A percentile compares a stretch with the other conserved stretches of the same genome.
Evolutionary conservation across 2,797 vertebrate genomes (phyloP).

Genomic region (Menidia menidia): DNA sequence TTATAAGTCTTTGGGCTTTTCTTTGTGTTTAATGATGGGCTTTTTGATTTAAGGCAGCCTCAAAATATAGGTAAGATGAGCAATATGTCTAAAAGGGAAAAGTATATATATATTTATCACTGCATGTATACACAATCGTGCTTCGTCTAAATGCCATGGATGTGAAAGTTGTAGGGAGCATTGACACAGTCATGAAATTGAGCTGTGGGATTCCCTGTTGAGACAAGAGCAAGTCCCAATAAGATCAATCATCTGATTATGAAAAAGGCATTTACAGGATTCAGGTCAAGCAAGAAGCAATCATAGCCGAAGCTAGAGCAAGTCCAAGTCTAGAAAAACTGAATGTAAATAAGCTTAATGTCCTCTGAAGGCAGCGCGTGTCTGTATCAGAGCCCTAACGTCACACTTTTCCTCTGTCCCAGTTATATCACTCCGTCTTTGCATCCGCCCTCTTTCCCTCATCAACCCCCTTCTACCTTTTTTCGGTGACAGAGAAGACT

Average conservation of each 20-base stretch:
- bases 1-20: background rate
- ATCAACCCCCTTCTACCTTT: constrained; percentile 46
- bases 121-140: too few species aligned
- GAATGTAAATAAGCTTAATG: background rate
- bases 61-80: too few species aligned
- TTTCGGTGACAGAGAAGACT: constrained; percentile 44
- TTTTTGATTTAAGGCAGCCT: background rate
- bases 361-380: background rate
- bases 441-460: constrained; percentile 30
- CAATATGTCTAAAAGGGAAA: too few species aligned
- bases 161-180: background rate
- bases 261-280: background rate
- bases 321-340: background rate
- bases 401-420: constrained; percentile 59
- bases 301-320: background rate
- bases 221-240: too few species aligned
- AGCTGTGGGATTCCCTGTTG: too few species aligned
- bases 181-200: background rate
- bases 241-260: background rate
- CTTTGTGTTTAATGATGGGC: background rate
- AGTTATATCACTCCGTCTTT: constrained; percentile 67
- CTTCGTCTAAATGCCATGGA: background rate
- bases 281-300: background rate
- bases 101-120: too few species aligned
- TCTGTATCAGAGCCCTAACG: constrained; percentile 44